Percentiles rank a stretch among this genome's conserved stretches.
These are phyloP conservation scores for Limenitis camilla DNA, from an alignment of 2,888 invertebrate species.

Conservation along the genomic window DNA sequence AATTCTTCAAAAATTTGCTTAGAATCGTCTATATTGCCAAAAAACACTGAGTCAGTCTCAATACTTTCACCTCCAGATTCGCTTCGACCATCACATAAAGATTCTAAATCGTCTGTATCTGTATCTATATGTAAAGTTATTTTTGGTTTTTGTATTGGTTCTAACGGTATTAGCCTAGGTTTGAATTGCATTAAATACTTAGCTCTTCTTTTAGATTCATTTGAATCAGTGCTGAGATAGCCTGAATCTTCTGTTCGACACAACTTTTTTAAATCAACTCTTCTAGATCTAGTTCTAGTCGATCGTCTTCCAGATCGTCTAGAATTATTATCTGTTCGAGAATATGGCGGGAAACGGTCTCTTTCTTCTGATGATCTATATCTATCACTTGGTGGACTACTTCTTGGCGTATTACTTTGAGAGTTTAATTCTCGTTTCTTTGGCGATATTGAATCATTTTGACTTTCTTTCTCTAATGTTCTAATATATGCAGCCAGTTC, in stretches of 20 bases:
- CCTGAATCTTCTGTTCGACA: conserved; percentile 82
- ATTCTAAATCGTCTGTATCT: conserved; percentile 84
- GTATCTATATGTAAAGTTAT: conserved; percentile 63
- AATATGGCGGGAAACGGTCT: no score
- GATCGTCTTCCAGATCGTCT: conserved; percentile 59
- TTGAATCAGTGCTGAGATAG: conserved; percentile 89
- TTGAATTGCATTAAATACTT: conserved; percentile 63
- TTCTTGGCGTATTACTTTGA: conserved; percentile 39
- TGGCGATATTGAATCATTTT: conserved; percentile 55
- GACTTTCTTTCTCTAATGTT: conserved; percentile 46
- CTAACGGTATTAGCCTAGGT: conserved; percentile 44
- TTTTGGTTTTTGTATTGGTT: conserved; percentile 36
- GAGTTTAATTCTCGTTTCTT: conserved; percentile 46
- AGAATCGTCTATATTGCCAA: conserved; percentile 78
- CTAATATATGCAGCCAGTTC: conserved; percentile 49
- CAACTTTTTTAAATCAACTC: conserved; percentile 57
- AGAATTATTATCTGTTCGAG: conserved; percentile 46
- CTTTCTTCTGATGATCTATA: conserved; percentile 53
- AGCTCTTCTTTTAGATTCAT: conserved; percentile 72
- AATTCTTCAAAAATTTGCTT: conserved; percentile 60
- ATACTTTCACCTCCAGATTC: conserved; percentile 91
- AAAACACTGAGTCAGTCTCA: conserved; percentile 90
- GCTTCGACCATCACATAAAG: conserved; percentile 84
- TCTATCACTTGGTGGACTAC: conserved; percentile 52
- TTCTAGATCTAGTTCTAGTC: conserved; percentile 54